Evolutionary conservation across 1,140 invertebrate species (phyloP).

Genomic region (Oncopeltus fasciatus): DNA sequence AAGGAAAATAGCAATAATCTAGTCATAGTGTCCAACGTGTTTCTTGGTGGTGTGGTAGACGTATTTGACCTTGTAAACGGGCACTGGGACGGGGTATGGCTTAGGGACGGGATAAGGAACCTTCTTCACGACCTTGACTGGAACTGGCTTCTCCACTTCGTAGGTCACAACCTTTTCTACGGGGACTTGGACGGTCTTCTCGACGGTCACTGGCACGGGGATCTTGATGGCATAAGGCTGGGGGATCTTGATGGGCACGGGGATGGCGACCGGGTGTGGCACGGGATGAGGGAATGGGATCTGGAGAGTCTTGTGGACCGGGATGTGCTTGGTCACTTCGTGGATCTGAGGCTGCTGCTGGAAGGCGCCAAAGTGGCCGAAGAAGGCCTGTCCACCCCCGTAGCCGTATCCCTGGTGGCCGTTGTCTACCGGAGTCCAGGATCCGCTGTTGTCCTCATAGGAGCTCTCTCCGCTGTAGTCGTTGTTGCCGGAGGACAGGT

Average conservation of each 20-base stretch:
- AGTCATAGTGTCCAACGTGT: constrained; percentile 10
- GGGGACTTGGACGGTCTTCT: constrained; percentile 22
- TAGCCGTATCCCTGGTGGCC: neutral
- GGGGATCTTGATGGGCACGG: constrained; percentile 16
- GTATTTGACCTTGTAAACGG: constrained; percentile 24
- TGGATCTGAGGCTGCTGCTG: neutral
- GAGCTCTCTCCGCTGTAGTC: neutral
- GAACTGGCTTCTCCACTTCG: constrained; percentile 24
- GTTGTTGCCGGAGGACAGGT: neutral
- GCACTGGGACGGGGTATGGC: constrained; percentile 24
- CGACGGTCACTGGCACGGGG: constrained; percentile 19
- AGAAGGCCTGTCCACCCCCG: neutral
- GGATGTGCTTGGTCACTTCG: neutral
- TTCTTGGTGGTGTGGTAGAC: constrained; percentile 20
- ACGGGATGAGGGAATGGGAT: constrained; percentile 21
- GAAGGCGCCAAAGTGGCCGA: neutral
- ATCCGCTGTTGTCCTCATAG: neutral
- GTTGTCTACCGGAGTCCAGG: neutral
- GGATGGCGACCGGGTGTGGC: constrained; percentile 2
- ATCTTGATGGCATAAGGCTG: constrained; percentile 18
- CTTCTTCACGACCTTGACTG: constrained; percentile 23
- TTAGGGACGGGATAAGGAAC: constrained; percentile 24
- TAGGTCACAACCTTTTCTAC: constrained; percentile 25
- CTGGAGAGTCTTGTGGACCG: constrained; percentile 19
- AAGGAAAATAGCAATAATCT: neutral